Base-by-base conservation (phyloP, 2,888 invertebrate genomes). In the Sarcophaga rosellei region DNA sequence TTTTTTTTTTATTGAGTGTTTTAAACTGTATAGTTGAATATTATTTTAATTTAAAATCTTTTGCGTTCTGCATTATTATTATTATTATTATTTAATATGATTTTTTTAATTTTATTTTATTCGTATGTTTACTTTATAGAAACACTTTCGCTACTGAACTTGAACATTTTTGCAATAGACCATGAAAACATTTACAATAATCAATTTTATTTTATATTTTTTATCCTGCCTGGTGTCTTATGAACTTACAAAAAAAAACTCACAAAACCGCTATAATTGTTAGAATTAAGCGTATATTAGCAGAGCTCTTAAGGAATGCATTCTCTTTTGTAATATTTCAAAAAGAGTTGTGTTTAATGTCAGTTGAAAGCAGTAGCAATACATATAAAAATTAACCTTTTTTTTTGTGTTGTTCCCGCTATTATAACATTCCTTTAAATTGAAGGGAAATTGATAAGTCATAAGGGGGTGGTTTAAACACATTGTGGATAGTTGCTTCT, bases 81-180 rank as follows among this genome's bases (percentile, higher is more conserved):
- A 1, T 44, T 45, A 15, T 81, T 65, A 74, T 59, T 76, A 59
- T 76, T 82, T 76, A 2, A 70, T 53, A 45, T 53, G 70, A 11
- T 25, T 53, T 20, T 68, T 15, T 45, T 57, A 1, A 21, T 65
- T 45, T 47, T 44, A 53, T 70, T 25, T 61, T 74, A 35, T 66
- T 53, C 57, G 65, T 65, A 77, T 84, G 83, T 83, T 83, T 25
- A 81, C 86, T 81, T 83, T 61, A 47, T 69, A 84, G 78, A 74
- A 81, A 73, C 81, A 86, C 86, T 79, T 84, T 86, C 53, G 77
- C 77, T 86, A 86, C 84, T 86, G 74, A 86, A 86, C 86, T 86
- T 86, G 70, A 75, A 84, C 25, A 75, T 70, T 81, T 69, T 81
- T 63, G 63, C 70, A 75, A 77, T 77, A 84, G 77, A 78, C 84